Base-by-base conservation (phyloP, 2,888 invertebrate species). In the Xestia c-nigrum region DNA sequence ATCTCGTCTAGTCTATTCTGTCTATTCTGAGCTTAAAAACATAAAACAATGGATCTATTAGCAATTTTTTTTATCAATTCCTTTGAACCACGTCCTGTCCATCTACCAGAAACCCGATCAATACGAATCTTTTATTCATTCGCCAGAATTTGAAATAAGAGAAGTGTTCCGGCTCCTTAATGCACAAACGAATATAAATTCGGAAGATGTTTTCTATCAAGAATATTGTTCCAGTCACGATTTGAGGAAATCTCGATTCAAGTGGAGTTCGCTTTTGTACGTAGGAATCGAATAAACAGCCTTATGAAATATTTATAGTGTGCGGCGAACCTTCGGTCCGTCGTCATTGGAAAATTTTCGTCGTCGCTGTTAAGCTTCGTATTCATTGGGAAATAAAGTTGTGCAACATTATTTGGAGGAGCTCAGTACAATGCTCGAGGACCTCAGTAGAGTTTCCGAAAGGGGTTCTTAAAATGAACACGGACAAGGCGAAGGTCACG, bases 301-400 rank as follows among this genome's bases (percentile, higher is more conserved):
- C 83, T 87, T 87, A 89, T 90, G 87, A 90, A 90, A 90, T 88
- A 89, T 90, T 89, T 87, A 90, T 89, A 80, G 74, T 79, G 69
- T 59, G 65, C 66, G 72, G 73, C 57, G 21, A 71, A 72, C 75
- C 74, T 78, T 55, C 61, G 71, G 64, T 12, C 38, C 47, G 55
- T 76, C 66, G 74, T 78, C n/a, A n/a, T n/a, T 79, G 64, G 75
- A 64, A 80, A 76, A 71, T 76, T 59, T 71, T 75, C 70, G 69
- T 66, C 40, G 50, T 63, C 40, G 43, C 55, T 31, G 9, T 68
- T 72, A 72, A 80, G 52, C n/a, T 16, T 3, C 16, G 40, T 19
- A n/a, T 63, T 72, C 21, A 52, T 63, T 47, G 24, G 38, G 9
- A 63, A 63, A 19, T 16, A 31, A 72, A 52, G 21, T 72, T 72